Percentiles rank a stretch among this genome's conserved stretches.
phyloP scores from a whole-genome alignment of 2,797 vertebrate genomes.

The Scyliorhinus canicula region DNA sequence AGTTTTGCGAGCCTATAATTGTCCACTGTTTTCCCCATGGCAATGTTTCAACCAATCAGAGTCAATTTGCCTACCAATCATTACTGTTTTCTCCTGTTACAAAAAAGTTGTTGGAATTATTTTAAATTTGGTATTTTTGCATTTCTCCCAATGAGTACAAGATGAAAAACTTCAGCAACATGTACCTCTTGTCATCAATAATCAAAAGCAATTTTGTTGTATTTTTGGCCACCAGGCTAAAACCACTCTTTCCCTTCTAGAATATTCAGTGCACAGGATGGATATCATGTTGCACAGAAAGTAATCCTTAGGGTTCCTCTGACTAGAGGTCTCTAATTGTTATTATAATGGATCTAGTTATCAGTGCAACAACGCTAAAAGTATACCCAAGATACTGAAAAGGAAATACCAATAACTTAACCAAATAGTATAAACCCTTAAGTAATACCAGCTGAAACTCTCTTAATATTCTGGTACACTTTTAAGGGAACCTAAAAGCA shows the following conservation, averaged over 20 bases:
- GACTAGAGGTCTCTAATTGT: neutral
- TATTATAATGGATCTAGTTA: neutral
- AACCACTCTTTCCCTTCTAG: neutral
- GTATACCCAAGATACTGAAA: neutral
- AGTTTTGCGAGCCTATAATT: too few relatives aligned
- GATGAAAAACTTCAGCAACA: too few relatives aligned
- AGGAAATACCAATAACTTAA: neutral
- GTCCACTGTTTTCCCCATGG: too few relatives aligned
- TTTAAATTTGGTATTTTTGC: too few relatives aligned
- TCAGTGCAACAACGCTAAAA: neutral
- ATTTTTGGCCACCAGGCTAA: neutral
- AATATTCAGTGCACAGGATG: neutral
- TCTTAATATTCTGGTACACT: neutral
- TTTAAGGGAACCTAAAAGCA: neutral
- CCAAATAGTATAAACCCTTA: neutral
- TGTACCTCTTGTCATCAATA: too few relatives aligned
- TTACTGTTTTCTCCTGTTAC: too few relatives aligned
- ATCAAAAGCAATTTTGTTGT: neutral
- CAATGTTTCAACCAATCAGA: too few relatives aligned
- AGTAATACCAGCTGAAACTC: neutral
- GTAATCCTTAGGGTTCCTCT: neutral
- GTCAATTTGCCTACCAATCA: too few relatives aligned
- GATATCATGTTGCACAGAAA: neutral
- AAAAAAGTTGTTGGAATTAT: too few relatives aligned
- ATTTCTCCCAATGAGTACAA: too few relatives aligned